Evolutionary conservation across 2,888 invertebrate species (phyloP), one percentile per base, ranked within the genome.

Genomic region (Periphyllus acericola): DNA sequence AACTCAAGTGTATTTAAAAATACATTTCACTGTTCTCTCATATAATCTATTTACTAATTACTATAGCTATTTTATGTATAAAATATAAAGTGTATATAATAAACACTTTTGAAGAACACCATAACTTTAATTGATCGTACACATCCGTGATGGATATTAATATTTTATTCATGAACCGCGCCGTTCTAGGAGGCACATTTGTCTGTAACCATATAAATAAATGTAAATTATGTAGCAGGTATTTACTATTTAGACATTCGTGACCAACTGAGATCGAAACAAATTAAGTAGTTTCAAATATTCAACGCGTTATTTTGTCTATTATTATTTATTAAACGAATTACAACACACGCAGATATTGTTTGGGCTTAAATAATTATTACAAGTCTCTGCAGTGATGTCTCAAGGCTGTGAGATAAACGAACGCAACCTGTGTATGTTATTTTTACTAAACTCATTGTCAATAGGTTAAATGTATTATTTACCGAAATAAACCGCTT

Each of bases 361-460:
- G 29, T 71, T 71, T 29, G 71, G 71, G 32, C 71, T 29, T 3
- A 71, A 29, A 71, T 32, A 36, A 36, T 74, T 36, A 74, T 36
- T 74, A 40, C 40, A 11, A 40, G 19, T 74, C 9, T 36, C 3
- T 36, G 72, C 34, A 46, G 46, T 46, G 74, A 25, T 74, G 74
- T 74, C n/a, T n/a, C 74, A 74, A 74, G 74, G 74, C 74, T 74
- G 9, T 25, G 36, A 21, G 36, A 36, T 74, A 74, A 74, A 74
- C 25, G 74, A 74, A 36, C 36, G 74, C 3, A 40, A 36, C 9
- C 36, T 36, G 74, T 25, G 60, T 25, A 21, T 14, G 46, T 14
- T 34, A 72, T 72, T 21, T 72, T 36, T 74, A 25, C 74, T 74
- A 25, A 36, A 74, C 11, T 74, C 36, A 25, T 74, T 74, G 36